phyloP scores from a whole-genome alignment of 2,888 invertebrate species.

The Microctonus brassicae region DNA sequence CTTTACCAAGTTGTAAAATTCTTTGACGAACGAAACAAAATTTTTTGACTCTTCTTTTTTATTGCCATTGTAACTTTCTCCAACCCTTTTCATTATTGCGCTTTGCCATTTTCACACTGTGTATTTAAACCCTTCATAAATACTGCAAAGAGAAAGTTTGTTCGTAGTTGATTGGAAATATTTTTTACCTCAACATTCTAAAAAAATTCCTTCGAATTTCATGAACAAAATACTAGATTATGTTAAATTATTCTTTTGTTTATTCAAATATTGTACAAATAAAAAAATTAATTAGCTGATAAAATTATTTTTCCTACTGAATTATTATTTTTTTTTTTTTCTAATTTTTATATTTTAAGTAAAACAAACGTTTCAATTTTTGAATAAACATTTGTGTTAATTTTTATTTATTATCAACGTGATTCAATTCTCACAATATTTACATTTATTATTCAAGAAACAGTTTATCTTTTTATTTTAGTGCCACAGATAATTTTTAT shows the following conservation, averaged over 20 bases:
- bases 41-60: slow-evolving; percentile 48
- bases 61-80: slow-evolving; percentile 54
- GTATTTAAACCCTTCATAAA: background rate
- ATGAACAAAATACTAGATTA: background rate
- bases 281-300: background rate
- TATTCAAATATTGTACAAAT: background rate
- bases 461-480: background rate
- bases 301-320: background rate
- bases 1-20: slow-evolving; percentile 41
- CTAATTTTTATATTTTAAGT: background rate
- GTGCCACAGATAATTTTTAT: background rate
- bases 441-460: too few relatives aligned
- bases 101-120: background rate
- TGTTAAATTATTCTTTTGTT: background rate
- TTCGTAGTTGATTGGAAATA: background rate
- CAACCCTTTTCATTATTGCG: slow-evolving; percentile 45
- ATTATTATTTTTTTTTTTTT: background rate
- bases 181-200: background rate
- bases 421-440: too few relatives aligned
- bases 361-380: too few relatives aligned
- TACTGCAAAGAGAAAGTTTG: background rate
- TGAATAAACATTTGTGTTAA: too few relatives aligned
- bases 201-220: background rate
- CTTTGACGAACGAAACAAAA: slow-evolving; percentile 59
- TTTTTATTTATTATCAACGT: too few relatives aligned